A percentile compares a stretch with the other conserved stretches of the same genome.
Conservation (phyloP, 1,140 invertebrate genomes). For the Drosophila tropicalis region DNA sequence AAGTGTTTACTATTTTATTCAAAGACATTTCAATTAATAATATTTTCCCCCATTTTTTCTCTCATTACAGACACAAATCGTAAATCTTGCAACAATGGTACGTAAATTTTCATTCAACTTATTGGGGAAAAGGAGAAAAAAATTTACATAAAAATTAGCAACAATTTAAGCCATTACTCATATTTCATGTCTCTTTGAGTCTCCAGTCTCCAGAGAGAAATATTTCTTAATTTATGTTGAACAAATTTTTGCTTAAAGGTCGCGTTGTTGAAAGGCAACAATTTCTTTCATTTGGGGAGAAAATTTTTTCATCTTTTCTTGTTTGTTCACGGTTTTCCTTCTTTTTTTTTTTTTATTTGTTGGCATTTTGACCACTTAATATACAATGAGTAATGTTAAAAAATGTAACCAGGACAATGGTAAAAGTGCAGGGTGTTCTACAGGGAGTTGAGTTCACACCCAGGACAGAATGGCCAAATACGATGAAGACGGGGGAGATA, state of each 20-base stretch:
- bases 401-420: conserved; percentile 80
- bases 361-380: conserved; percentile 73
- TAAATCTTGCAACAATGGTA: conserved; percentile 68
- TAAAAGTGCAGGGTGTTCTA: conserved; percentile 42
- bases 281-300: not conserved
- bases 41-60: conserved; percentile 9
- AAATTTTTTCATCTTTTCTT: not conserved
- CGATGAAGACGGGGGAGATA: no score
- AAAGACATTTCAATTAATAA: conserved; percentile 21
- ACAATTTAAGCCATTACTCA: conserved; percentile 41
- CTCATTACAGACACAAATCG: conserved; percentile 53
- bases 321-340: not conserved
- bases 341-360: not conserved
- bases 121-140: conserved; percentile 42
- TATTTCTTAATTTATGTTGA: conserved; percentile 74
- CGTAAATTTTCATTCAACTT: conserved; percentile 59
- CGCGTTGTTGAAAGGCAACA: conserved; percentile 45
- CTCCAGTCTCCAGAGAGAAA: conserved; percentile 50
- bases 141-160: conserved; percentile 71
- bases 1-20: conserved; percentile 6
- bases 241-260: conserved; percentile 48
- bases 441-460: conserved; percentile 37
- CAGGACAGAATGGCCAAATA: not conserved
- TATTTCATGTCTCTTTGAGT: conserved; percentile 25
- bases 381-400: conserved; percentile 74